phyloP scores from a whole-genome alignment of 37 sponge, comb jelly and placozoan genomes.

The Ianthella basta region DNA sequence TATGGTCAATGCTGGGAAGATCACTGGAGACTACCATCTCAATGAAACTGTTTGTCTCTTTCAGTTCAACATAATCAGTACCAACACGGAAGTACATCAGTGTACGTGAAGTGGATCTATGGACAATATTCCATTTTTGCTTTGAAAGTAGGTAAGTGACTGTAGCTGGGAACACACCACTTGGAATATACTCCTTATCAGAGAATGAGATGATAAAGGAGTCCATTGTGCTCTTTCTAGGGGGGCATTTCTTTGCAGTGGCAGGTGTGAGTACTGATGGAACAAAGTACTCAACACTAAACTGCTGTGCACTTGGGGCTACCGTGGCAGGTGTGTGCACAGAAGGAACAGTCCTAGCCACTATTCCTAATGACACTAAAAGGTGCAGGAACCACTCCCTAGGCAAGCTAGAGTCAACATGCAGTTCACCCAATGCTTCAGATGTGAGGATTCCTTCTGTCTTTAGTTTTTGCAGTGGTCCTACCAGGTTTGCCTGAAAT shows the following conservation, averaged over 20 bases:
- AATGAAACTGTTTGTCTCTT: background rate
- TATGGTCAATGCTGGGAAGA: background rate
- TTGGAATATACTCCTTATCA: conserved; percentile 4
- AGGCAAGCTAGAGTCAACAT: no score
- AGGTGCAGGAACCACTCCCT: no score
- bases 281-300: no score
- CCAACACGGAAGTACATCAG: conserved; percentile 3
- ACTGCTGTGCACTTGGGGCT: no score
- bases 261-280: no score
- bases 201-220: background rate
- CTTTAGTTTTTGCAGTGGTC: background rate
- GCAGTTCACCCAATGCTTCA: no score
- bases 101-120: background rate
- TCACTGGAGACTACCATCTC: conserved; percentile 15
- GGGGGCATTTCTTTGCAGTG: no score
- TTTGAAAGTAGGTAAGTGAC: conserved; percentile 1
- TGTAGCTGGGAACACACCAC: conserved; percentile 20
- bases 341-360: no score
- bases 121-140: background rate
- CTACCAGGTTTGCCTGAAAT: background rate
- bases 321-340: no score
- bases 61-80: conserved; percentile 7
- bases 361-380: no score
- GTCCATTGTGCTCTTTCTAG: no score
- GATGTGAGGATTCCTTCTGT: no score